A percentile compares a stretch with the other conserved stretches of the same genome.
Evolutionary conservation across 2,888 invertebrate genomes (phyloP).

Genomic region (Acanthococcus lagerstroemiae): DNA sequence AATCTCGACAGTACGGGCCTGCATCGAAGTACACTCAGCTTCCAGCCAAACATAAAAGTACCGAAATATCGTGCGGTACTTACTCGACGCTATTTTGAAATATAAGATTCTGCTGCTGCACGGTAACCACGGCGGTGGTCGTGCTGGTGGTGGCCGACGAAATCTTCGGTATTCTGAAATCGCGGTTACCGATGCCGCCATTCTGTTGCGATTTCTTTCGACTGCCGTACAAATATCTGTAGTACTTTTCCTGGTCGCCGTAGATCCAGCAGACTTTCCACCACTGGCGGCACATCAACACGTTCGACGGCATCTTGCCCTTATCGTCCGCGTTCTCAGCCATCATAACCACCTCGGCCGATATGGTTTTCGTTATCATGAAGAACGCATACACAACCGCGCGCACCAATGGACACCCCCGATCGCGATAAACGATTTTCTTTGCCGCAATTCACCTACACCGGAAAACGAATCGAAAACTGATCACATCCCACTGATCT

Average conservation of each 20-base stretch:
- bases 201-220: constrained; percentile 30
- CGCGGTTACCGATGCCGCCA: constrained; percentile 11
- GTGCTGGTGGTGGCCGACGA: constrained; percentile 9
- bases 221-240: constrained; percentile 64
- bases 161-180: constrained; percentile 11
- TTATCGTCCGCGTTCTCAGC: constrained; percentile 7
- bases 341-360: constrained; percentile 4
- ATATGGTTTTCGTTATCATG: constrained; percentile 12
- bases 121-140: constrained; percentile 11
- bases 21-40: too few relatives aligned
- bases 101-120: constrained; percentile 12
- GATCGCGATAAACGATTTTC: too few relatives aligned
- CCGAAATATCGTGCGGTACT: too few relatives aligned
- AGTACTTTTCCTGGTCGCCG: constrained; percentile 75
- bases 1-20: too few relatives aligned
- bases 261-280: constrained; percentile 84
- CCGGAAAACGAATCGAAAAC: too few relatives aligned
- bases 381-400: background rate
- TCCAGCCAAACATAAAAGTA: too few relatives aligned
- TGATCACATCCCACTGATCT: too few relatives aligned
- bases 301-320: constrained; percentile 49
- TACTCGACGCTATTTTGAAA: constrained; percentile 6
- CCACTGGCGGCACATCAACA: constrained; percentile 76
- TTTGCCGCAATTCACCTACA: too few relatives aligned
- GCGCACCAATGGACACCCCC: background rate